Evolutionary conservation across 2,888 invertebrate species (phyloP).

Genomic region (Aelia acuminata): DNA sequence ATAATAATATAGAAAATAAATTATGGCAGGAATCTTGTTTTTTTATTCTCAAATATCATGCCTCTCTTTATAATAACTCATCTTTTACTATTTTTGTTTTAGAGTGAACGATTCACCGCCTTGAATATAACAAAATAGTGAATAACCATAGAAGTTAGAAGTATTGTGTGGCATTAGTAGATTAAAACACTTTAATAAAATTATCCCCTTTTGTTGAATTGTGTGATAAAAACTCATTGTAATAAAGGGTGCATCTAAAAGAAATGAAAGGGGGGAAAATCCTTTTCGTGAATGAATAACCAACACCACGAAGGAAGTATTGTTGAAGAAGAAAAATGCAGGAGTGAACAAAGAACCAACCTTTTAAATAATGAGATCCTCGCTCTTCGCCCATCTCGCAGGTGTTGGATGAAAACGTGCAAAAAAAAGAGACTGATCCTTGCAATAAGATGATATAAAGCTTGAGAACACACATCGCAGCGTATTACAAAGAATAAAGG

Average conservation of each 20-base stretch:
- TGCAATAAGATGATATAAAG: background rate
- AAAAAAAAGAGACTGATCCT: background rate
- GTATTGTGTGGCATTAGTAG: background rate
- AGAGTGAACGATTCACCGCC: no score
- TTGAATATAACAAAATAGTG: background rate
- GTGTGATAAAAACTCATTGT: constrained; percentile 33
- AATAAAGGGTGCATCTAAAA: background rate
- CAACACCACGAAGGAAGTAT: background rate
- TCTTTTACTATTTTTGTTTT: no score
- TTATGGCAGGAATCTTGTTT: no score
- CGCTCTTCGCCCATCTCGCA: background rate
- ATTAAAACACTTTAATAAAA: background rate
- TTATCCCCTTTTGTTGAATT: background rate
- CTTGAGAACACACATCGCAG: background rate
- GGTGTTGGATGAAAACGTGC: background rate
- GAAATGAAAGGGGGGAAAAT: background rate
- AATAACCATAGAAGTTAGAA: background rate
- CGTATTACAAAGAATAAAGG: no score
- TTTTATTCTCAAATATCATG: no score
- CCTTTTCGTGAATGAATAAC: background rate
- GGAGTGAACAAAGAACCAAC: constrained; percentile 27
- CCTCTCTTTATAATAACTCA: no score
- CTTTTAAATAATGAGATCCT: constrained; percentile 28
- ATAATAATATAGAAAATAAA: no score
- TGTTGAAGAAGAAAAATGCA: background rate